Base-by-base conservation (phyloP, 1,140 invertebrate species). In the Homalodisca vitripennis region DNA sequence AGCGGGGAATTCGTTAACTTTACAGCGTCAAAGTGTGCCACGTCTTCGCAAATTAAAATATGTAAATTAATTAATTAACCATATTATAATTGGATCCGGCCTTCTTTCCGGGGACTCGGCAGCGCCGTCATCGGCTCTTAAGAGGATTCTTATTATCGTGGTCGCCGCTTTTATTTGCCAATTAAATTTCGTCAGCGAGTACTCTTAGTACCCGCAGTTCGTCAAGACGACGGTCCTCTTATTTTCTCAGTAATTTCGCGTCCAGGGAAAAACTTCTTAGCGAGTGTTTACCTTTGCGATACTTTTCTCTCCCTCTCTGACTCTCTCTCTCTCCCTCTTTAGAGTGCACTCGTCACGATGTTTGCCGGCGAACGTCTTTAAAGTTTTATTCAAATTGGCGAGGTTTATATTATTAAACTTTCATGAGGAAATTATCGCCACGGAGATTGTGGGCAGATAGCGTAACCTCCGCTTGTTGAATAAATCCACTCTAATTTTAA, bases 1-100 rank as follows among this genome's bases (percentile, higher is more conserved):
- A n/a, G n/a, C n/a, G n/a, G n/a, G n/a, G n/a, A n/a, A n/a, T n/a
- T n/a, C n/a, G n/a, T n/a, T n/a, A n/a, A 12, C 55, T 30, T 27
- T 27, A 60, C 55, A 27, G 27, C 55, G 55, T 24, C 48, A 20
- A n/a, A n/a, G 48, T 53, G 6, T 14, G 20, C 34, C 6, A 6
- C 6, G 34, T 3, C 48, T 22, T 20, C 3, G 3, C 14, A 20
- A 51, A 51, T 30, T 60, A 60, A 60, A 27, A 2, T 53, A 53
- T 53, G 48, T 30, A 27, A 60, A 60, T 60, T 26, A 60, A 60
- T 27, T 60, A 60, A 60, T 60, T 60, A 27, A 60, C 55, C 55
- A 26, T 22, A 27, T 29, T 22, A 60, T 60, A 60, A 60, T 60
- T 10, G 27, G 55, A 29, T n/a, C n/a, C n/a, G 55, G 29, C 55